phyloP scores from a whole-genome alignment of 2,113 vertebrate genomes.

The Lampris megalopsis region DNA sequence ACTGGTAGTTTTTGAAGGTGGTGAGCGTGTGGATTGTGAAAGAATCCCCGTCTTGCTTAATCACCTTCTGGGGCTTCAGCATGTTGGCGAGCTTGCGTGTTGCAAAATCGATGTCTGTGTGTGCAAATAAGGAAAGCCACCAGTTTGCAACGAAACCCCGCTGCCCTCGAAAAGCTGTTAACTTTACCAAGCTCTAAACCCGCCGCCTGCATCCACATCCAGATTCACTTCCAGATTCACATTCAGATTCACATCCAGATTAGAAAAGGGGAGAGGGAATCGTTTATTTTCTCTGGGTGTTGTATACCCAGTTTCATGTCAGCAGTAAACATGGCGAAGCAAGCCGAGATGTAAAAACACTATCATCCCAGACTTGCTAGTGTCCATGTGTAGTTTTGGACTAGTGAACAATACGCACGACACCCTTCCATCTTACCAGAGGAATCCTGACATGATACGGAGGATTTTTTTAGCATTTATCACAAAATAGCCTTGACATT shows the following conservation, averaged over 20 bases:
- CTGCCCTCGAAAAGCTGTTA: not conserved
- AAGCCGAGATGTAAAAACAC: too few species aligned
- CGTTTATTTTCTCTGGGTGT: not conserved
- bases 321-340: too few species aligned
- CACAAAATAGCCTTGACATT: too few species aligned
- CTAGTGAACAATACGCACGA: too few species aligned
- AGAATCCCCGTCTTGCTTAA: conserved; percentile 86
- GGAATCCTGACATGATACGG: too few species aligned
- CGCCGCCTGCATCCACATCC: not conserved
- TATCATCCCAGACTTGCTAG: too few species aligned
- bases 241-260: not conserved
- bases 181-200: not conserved
- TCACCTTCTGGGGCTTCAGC: conserved; percentile 91
- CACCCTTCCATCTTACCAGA: too few species aligned
- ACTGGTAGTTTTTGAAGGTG: conserved; percentile 83
- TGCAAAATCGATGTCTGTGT: conserved; percentile 88
- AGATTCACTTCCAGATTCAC: not conserved
- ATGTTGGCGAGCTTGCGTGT: conserved; percentile 88
- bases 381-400: too few species aligned
- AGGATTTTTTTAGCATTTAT: too few species aligned
- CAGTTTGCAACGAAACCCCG: not conserved
- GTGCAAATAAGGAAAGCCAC: conserved; percentile 1
- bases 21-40: conserved; percentile 87
- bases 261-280: too few species aligned
- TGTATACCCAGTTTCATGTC: too few species aligned